These are phyloP conservation scores for Diarsia brunnea DNA, from an alignment of 2,888 invertebrate genomes.

Conservation along the genomic window DNA sequence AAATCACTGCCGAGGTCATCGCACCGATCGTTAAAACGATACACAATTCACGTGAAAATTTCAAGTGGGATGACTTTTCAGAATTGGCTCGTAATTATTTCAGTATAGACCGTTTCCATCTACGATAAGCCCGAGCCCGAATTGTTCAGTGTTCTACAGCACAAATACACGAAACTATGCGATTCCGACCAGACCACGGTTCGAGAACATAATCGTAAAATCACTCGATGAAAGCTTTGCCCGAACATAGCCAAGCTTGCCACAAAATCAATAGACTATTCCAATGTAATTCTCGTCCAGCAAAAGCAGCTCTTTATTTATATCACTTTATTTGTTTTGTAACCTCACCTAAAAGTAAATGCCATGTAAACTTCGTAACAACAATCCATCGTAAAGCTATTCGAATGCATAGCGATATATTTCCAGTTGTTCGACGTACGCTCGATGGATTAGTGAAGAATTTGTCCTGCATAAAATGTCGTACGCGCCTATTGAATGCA, in stretches of 20 bases:
- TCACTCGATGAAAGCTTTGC: slow-evolving; percentile 48
- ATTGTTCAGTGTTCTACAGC: slow-evolving; percentile 14
- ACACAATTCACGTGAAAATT: slow-evolving; percentile 66
- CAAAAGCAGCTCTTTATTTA: slow-evolving; percentile 40
- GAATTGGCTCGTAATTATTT: slow-evolving; percentile 66
- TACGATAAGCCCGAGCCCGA: slow-evolving; percentile 10
- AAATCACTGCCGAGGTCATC: slow-evolving; percentile 77
- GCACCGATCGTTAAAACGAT: slow-evolving; percentile 70
- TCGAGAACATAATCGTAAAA: slow-evolving; percentile 54
- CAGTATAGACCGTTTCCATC: slow-evolving; percentile 25
- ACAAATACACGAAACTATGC: slow-evolving; percentile 35
- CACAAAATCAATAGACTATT: slow-evolving; percentile 56
- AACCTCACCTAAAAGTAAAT: slow-evolving; percentile 41
- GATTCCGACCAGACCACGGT: slow-evolving; percentile 40
- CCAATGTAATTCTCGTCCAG: slow-evolving; percentile 55
- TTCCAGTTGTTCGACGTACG: slow-evolving; percentile 40
- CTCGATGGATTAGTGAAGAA: slow-evolving; percentile 56
- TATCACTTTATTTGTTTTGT: slow-evolving; percentile 53
- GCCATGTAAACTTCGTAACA: slow-evolving; percentile 34
- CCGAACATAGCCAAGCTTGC: slow-evolving; percentile 42
- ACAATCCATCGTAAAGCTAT: slow-evolving; percentile 43
- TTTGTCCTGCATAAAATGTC: slow-evolving; percentile 64
- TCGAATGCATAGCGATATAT: slow-evolving; percentile 42
- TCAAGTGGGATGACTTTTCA: slow-evolving; percentile 64
- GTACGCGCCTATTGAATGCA: slow-evolving; percentile 71